Evolutionary conservation across 2,113 vertebrate species (phyloP).

Genomic region (Lasiurus cinereus): DNA sequence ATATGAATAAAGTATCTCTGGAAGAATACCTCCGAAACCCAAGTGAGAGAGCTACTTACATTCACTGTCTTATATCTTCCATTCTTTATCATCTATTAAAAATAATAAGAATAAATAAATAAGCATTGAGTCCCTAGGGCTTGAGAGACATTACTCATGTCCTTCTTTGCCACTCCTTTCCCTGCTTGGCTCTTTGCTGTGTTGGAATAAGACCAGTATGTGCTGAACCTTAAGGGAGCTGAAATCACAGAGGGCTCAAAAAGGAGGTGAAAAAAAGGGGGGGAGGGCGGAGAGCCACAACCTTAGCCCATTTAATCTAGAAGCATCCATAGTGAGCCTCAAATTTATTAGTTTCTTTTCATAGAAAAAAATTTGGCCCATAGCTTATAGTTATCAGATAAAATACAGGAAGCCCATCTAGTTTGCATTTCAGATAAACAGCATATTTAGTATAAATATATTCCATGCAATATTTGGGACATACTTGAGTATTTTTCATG

Average conservation of each 20-base stretch:
- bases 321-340: not conserved
- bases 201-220: not conserved
- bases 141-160: not conserved
- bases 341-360: conserved; percentile 18
- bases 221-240: not conserved
- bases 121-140: not conserved
- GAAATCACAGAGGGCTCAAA: not conserved
- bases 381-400: not conserved
- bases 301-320: not conserved
- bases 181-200: not conserved
- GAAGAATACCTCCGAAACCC: not conserved
- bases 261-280: not conserved
- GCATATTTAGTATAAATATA: not conserved
- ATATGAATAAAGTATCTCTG: not conserved
- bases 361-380: not conserved
- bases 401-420: not conserved
- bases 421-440: conserved; percentile 24
- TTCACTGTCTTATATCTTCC: not conserved
- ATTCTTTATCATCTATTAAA: not conserved
- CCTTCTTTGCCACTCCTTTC: not conserved
- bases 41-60: not conserved
- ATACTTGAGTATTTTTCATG: not conserved
- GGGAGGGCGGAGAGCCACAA: not conserved
- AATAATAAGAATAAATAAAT: not conserved
- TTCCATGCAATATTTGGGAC: not conserved